Conservation (phyloP, 2,113 vertebrate genomes). For the Rhodinocichla rosea region DNA sequence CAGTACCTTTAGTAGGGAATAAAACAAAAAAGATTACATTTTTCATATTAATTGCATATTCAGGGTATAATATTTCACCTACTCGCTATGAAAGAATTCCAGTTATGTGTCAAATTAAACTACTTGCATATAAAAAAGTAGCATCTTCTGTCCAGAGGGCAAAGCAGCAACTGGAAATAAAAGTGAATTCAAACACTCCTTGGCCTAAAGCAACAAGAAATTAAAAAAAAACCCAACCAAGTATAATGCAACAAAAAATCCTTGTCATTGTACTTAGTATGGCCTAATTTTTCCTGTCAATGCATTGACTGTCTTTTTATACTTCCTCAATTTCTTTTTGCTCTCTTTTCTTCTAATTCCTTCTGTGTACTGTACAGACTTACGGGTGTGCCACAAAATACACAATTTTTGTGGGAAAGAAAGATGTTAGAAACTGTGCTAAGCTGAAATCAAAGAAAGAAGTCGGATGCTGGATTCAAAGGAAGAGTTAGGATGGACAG, state of each 20-base stretch:
- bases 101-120: conserved; percentile 65
- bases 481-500: background rate
- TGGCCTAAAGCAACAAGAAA: conserved; percentile 18
- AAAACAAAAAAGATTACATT: conserved; percentile 28
- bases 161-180: conserved; percentile 17
- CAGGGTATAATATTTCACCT: conserved; percentile 62
- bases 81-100: conserved; percentile 67
- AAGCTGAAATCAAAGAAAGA: background rate
- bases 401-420: background rate
- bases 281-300: background rate
- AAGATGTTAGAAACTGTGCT: background rate
- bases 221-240: background rate
- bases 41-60: conserved; percentile 71
- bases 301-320: background rate
- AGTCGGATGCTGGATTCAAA: background rate
- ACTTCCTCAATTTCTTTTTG: background rate
- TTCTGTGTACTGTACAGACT: background rate
- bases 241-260: background rate
- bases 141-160: conserved; percentile 40
- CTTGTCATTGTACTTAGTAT: background rate
- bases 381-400: background rate
- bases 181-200: conserved; percentile 8
- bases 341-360: background rate
- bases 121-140: conserved; percentile 45
- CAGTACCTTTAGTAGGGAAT: conserved; percentile 51